Base-by-base conservation (phyloP, 2,888 invertebrate species). In the Tetropium fuscum region DNA sequence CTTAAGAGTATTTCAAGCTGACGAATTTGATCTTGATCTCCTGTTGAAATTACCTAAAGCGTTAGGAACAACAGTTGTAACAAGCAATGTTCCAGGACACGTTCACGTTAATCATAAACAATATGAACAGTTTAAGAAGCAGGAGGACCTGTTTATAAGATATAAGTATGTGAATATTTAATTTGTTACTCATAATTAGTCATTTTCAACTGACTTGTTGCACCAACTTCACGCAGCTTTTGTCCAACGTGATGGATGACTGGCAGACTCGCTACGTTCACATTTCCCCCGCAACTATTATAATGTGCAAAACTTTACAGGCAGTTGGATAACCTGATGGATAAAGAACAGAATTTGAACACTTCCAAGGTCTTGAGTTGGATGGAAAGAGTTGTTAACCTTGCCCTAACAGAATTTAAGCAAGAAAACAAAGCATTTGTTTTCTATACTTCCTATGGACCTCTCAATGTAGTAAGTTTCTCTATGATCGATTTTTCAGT, bases 21-120 rank as follows among this genome's bases (percentile, higher is more conserved):
- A 86, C 60, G 88, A 88, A 71, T 88, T 84, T 64, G 88, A 88
- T 70, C 81, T 88, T 73, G 85, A 88, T 76, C 78, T 88, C 5
- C 81, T 86, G 2, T 81, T 88, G 38, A 79, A 81, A 0, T 72
- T 88, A 5, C 86, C 87, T 0, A 78, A 77, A 5, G 71, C 83
- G 8, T 80, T 82, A 45, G 78, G 78, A 34, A 81, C 83, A 18
- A 70, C 74, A 34, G 15, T 76, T 19, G 18, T 51, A 3, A 59
- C 58, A 2, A 68, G 73, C n/a, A 68, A 75, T 19, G 45, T 68
- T 20, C 84, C 85, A 0, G 86, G 86, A 16, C 86, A 82, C 65
- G 82, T 86, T 0, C 80, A 80, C 30, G 63, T 85, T 22, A 82
- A 82, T 59, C 80, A 85, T 40, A 63, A 68, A 5, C 63, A 68